Evolutionary conservation across 2,797 vertebrate species (phyloP), one percentile per base, ranked within the genome.

Genomic region (Hafferia zeledoni): DNA sequence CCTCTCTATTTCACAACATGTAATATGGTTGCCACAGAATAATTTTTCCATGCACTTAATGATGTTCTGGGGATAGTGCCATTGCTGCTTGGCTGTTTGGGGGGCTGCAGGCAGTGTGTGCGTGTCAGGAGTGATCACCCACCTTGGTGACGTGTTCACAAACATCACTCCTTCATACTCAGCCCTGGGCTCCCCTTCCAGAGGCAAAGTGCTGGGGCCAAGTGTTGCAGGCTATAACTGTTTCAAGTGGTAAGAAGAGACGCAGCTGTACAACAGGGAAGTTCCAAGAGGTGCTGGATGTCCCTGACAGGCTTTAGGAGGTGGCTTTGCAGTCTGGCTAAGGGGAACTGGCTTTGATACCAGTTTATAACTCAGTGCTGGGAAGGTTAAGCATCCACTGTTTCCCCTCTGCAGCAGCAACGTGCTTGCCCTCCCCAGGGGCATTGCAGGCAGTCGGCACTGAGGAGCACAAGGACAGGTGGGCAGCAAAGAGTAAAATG

Each of bases 381-480:
- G 10, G 61, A 81, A 75, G 46, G 44, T 27, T 33, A 27, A 68
- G 53, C 33, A 47, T 41, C 19, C 0, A 2, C 16, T 31, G 19
- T 16, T 80, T 43, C 30, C 39, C 9, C 35, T 56, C 43, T 28
- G 50, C 5, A 2, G 5, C 5, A 12, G n/a, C 0, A 2, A n/a
- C 24, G 16, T 27, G 17, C 41, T 74, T 0, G 0, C 11, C 10
- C 28, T 46, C 11, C 30, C n/a, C 28, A 25, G 33, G 30, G 30
- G 8, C 22, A 18, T 0, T 2, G 11, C 1, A 0, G 55, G 20
- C 65, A 52, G 44, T 67, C 52, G 53, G 37, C 13, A 15, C 3
- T 0, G 44, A 33, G 17, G 12, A 81, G n/a, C 60, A 57, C 79
- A 44, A 41, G 30, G 35, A 44, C 0, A 0, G 4, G 44, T 23